A percentile compares a stretch with the other conserved stretches of the same genome.
These are phyloP conservation scores for Cololabis saira DNA, from an alignment of 2,113 vertebrate genomes.

Conservation along the genomic window DNA sequence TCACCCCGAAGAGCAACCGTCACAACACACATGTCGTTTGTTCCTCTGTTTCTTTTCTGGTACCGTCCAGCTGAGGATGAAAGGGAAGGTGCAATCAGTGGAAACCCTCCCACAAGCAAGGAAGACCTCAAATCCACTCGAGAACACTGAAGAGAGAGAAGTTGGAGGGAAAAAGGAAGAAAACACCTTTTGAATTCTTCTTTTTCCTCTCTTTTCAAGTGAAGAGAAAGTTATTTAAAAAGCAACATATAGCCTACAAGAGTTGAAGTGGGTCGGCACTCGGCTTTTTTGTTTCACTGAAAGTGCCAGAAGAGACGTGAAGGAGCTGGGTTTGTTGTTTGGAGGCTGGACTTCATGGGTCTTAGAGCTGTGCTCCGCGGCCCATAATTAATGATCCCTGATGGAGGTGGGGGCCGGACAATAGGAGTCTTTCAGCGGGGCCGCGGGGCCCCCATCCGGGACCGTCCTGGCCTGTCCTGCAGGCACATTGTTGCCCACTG, in stretches of 20 bases:
- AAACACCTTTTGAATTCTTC: constrained; percentile 25
- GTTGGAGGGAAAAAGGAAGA: not conserved
- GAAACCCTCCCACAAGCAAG: constrained; percentile 20
- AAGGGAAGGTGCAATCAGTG: constrained; percentile 12
- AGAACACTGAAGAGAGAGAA: constrained; percentile 18
- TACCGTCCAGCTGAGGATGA: constrained; percentile 1
- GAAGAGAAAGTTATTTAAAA: constrained; percentile 9
- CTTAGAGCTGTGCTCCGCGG: constrained; percentile 83
- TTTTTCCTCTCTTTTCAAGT: constrained; percentile 9
- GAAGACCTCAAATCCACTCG: constrained; percentile 7
- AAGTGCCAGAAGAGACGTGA: constrained; percentile 40
- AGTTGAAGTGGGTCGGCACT: constrained; percentile 49
- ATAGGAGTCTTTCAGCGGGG: constrained; percentile 91
- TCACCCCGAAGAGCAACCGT: too few species aligned
- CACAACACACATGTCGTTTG: too few species aligned
- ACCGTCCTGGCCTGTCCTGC: constrained; percentile 82
- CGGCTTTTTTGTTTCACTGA: constrained; percentile 65
- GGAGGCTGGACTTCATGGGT: constrained; percentile 54
- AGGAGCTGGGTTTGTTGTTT: constrained; percentile 29
- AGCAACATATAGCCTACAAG: constrained; percentile 1
- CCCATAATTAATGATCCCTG: constrained; percentile 98
- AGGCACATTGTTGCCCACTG: constrained; percentile 90
- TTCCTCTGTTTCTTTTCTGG: not conserved
- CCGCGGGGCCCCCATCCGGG: constrained; percentile 62
- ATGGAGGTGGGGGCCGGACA: constrained; percentile 88